Percentiles rank a stretch among this genome's conserved stretches.
phyloP scores from a whole-genome alignment of 2,113 vertebrate species.

The Rhynchomys soricoides region DNA sequence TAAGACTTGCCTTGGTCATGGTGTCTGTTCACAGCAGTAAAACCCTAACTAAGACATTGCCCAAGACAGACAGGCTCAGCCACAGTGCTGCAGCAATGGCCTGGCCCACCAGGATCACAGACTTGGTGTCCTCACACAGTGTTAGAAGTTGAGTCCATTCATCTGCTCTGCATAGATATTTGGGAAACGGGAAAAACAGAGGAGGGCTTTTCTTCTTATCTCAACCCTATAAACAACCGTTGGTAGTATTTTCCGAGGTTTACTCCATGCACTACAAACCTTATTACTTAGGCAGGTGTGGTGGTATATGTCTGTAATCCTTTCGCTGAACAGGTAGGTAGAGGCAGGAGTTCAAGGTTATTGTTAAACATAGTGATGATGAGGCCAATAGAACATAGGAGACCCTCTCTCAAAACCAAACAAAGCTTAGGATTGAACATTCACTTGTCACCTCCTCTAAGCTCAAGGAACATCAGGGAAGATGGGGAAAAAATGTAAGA shows the following conservation, averaged over 20 bases:
- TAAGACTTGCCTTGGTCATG: no score
- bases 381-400: not conserved
- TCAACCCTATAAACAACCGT: not conserved
- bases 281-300: not conserved
- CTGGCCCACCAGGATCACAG: conserved; percentile 40
- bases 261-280: not conserved
- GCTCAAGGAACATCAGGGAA: not conserved
- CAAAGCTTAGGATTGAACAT: not conserved
- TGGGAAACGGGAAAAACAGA: conserved; percentile 38
- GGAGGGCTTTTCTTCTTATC: not conserved
- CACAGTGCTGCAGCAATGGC: not conserved
- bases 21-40: no score
- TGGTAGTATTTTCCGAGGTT: not conserved
- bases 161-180: not conserved
- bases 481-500: not conserved
- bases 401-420: not conserved
- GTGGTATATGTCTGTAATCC: not conserved
- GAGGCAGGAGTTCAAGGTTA: not conserved
- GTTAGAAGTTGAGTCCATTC: not conserved
- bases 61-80: conserved; percentile 28
- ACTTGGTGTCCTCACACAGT: conserved; percentile 20
- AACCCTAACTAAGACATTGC: no score
- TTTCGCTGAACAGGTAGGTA: not conserved
- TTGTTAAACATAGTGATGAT: not conserved
- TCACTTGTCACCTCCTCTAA: not conserved